Evolutionary conservation across 2,888 invertebrate genomes (phyloP), one percentile per base, ranked within the genome.

Genomic region (Volucella zonaria): DNA sequence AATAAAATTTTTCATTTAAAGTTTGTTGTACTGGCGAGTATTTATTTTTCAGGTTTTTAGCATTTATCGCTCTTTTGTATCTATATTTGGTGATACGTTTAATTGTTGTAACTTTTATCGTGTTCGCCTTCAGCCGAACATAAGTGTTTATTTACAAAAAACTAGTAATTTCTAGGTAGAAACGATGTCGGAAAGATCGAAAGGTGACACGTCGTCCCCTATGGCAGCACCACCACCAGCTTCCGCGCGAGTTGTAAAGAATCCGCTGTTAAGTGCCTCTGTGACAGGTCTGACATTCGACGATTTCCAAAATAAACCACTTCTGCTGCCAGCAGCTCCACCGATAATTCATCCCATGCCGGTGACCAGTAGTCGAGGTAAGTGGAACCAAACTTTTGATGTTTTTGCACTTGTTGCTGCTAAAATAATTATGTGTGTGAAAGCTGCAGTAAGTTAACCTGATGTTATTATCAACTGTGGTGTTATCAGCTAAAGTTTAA

Each of bases 251-350:
- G 89, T 91, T 54, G 91, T 93, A 67, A 93, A 93, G 93, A 96
- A 96, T 92, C 94, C 96, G 42, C 93, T 96, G 88, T 93, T 96
- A 86, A 95, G 95, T 88, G 95, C 94, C 71, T 95, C 96, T 80
- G 95, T 95, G 86, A 95, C 94, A 87, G 95, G 95, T 70, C 93
- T 95, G 87, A 94, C 95, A 12, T 93, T 95, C 73, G 96, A 96
- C 88, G 95, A 95, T 92, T 94, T 95, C 92, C 93, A 95, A 87
- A 94, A 95, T 90, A 95, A 95, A 92, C 94, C 95, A 77, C 92
- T 96, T 82, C 92, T 96, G 89, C 92, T 96, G 89, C 96, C 96
- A 88, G 95, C 95, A 47, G 92, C 93, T 61, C 92, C 92, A 75
- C 90, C 90, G 8, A 88, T 91, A 83, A 88, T 89, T 43, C 88